Conservation (phyloP, 2,888 invertebrate species). For the Encarsia formosa region DNA sequence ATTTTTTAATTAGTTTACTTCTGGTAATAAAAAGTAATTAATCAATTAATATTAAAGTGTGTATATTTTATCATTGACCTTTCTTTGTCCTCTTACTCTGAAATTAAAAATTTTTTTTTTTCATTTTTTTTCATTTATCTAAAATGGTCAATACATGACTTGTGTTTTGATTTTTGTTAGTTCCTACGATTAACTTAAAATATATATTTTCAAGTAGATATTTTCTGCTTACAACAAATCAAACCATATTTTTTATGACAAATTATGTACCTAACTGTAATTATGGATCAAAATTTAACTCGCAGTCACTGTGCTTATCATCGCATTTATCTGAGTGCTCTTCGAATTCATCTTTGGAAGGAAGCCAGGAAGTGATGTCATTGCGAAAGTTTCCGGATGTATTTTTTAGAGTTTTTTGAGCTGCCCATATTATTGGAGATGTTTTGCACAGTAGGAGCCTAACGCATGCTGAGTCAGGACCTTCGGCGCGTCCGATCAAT, state of each 20-base stretch:
- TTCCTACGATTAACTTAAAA: too few species aligned
- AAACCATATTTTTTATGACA: too few species aligned
- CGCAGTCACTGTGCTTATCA: slow-evolving; percentile 44
- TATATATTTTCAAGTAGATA: background rate
- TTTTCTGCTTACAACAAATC: background rate
- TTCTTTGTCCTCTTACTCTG: too few species aligned
- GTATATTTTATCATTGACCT: too few species aligned
- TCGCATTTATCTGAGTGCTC: slow-evolving; percentile 49
- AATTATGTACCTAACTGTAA: background rate
- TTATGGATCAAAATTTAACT: slow-evolving; percentile 28
- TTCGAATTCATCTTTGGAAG: slow-evolving; percentile 45
- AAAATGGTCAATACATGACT: too few species aligned
- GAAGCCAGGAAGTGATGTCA: slow-evolving; percentile 45
- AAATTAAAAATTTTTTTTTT: too few species aligned
- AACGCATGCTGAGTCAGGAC: slow-evolving; percentile 65
- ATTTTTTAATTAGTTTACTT: too few species aligned
- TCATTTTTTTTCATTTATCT: too few species aligned
- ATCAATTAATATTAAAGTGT: too few species aligned
- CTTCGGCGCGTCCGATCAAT: slow-evolving; percentile 59
- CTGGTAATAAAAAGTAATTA: too few species aligned
- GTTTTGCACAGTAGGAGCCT: slow-evolving; percentile 72
- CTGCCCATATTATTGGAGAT: slow-evolving; percentile 70
- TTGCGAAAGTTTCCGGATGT: slow-evolving; percentile 35
- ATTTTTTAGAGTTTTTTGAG: slow-evolving; percentile 64
- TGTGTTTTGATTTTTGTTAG: too few species aligned